Percentiles rank a stretch among this genome's conserved stretches.
Evolutionary conservation across 1,140 invertebrate genomes (phyloP).

Genomic region (Marisa cornuarietis): DNA sequence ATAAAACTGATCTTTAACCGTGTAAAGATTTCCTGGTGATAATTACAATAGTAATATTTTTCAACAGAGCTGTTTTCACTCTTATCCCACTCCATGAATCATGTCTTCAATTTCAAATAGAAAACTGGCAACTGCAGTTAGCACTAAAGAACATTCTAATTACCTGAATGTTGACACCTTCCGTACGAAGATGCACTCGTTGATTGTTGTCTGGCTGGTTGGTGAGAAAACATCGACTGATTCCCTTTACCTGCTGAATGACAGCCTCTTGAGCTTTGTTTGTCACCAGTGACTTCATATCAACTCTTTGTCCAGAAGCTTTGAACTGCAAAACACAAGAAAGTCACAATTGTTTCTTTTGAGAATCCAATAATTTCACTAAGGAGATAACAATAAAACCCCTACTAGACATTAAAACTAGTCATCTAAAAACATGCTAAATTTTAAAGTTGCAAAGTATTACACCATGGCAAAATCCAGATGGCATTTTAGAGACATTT

Average conservation of each 20-base stretch:
- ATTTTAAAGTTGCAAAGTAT: background rate
- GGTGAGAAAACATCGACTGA: constrained; percentile 81
- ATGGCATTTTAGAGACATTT: no score
- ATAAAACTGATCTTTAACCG: background rate
- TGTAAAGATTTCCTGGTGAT: no score
- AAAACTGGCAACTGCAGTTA: background rate
- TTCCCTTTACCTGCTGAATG: constrained; percentile 82
- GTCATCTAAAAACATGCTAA: no score
- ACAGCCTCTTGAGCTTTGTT: constrained; percentile 79
- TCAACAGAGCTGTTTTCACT: no score
- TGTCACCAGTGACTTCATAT: constrained; percentile 82
- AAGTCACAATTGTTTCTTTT: background rate
- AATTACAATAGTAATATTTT: background rate
- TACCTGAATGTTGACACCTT: constrained; percentile 91
- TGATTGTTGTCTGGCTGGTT: constrained; percentile 51
- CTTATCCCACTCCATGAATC: no score
- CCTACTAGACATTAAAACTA: no score
- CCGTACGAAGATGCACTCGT: constrained; percentile 81
- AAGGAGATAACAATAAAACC: no score
- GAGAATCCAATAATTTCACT: background rate
- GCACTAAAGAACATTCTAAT: background rate
- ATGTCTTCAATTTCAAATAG: no score
- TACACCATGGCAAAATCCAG: no score
- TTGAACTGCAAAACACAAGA: constrained; percentile 69
- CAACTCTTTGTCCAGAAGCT: constrained; percentile 67